phyloP scores from a whole-genome alignment of 2,113 vertebrate genomes.

The Gulo gulo region DNA sequence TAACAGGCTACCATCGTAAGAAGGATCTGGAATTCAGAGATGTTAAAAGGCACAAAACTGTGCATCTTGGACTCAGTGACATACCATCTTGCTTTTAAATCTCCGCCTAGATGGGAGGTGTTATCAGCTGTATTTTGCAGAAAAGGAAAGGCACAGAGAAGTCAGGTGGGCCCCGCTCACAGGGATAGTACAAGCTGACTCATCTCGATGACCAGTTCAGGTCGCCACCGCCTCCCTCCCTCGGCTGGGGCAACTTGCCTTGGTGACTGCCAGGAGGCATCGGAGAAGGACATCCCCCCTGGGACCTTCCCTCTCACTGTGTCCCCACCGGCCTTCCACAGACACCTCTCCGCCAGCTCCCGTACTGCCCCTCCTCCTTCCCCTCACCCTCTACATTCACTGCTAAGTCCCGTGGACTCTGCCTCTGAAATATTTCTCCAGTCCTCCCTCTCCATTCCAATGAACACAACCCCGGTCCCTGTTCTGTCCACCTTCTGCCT shows the following conservation, averaged over 20 bases:
- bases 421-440: background rate
- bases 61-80: background rate
- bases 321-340: background rate
- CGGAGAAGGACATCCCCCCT: background rate
- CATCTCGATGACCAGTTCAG: background rate
- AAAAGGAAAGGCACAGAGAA: background rate
- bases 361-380: background rate
- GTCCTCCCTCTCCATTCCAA: background rate
- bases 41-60: background rate
- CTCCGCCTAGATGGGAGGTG: background rate
- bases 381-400: background rate
- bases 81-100: background rate
- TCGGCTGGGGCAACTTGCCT: background rate
- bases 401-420: background rate
- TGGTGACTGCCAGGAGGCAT: too few relatives aligned
- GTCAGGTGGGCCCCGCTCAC: background rate
- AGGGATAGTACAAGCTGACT: background rate
- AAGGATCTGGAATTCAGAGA: background rate
- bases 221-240: background rate
- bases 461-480: background rate
- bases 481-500: background rate
- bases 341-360: background rate
- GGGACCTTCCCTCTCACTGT: background rate
- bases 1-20: background rate
- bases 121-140: background rate